These are phyloP conservation scores for Pantherophis alleghaniensis DNA, from an alignment of 2,797 vertebrate genomes.

Conservation along the genomic window DNA sequence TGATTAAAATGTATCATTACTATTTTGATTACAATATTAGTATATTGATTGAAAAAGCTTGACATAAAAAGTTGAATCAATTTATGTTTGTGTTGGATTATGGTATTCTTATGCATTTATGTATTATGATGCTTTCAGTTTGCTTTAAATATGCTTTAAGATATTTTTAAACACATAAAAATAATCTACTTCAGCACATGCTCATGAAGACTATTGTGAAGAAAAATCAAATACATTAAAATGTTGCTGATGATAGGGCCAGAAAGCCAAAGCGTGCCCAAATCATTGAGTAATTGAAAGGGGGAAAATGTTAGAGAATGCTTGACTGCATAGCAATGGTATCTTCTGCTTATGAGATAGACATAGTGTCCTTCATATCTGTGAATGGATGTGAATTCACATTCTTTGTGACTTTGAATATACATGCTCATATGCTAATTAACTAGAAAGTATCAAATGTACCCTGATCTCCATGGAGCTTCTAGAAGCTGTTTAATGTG, in stretches of 20 bases:
- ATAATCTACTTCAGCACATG: not conserved
- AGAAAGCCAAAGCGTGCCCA: not conserved
- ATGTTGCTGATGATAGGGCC: not conserved
- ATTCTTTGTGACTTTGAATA: not conserved
- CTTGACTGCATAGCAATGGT: slow-evolving; percentile 1
- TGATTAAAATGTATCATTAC: not conserved
- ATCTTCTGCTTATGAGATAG: slow-evolving; percentile 6
- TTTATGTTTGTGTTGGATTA: not conserved
- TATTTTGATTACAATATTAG: not conserved
- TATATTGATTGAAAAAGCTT: not conserved
- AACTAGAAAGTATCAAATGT: not conserved
- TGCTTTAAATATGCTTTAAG: not conserved
- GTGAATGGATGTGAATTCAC: not conserved
- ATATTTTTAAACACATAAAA: not conserved
- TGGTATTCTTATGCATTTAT: not conserved
- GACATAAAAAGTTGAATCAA: not conserved
- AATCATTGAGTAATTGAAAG: not conserved
- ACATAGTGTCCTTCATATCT: not conserved
- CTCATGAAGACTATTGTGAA: not conserved
- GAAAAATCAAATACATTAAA: not conserved
- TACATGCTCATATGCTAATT: not conserved
- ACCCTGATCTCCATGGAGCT: not conserved
- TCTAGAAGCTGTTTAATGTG: not conserved
- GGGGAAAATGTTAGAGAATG: not conserved
- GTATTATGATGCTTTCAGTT: not conserved